Conservation (phyloP, 2,113 vertebrate genomes). For the Heterocephalus glaber region DNA sequence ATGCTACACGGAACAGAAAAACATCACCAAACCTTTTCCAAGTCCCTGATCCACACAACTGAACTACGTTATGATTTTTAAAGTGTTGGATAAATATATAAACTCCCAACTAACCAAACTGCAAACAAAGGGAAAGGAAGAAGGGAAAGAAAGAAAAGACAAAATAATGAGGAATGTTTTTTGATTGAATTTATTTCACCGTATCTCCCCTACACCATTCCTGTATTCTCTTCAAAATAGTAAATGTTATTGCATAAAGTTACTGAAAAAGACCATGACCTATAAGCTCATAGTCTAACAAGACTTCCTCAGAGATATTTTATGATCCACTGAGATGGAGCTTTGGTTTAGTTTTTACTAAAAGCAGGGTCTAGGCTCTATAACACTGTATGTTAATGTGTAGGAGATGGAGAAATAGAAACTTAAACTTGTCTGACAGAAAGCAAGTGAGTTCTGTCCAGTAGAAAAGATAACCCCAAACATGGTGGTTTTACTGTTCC, state of each 20-base stretch:
- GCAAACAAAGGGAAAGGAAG: not conserved
- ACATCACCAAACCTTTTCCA: not conserved
- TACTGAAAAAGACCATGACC: not conserved
- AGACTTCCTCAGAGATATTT: not conserved
- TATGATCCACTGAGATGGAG: not conserved
- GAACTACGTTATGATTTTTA: not conserved
- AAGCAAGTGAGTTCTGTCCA: not conserved
- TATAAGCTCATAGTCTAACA: not conserved
- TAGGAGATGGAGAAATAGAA: not conserved
- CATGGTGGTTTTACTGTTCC: not conserved
- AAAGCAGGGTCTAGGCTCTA: not conserved
- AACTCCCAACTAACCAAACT: not conserved
- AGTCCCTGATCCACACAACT: not conserved
- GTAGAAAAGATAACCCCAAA: not conserved
- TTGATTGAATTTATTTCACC: not conserved
- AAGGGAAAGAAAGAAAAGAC: not conserved
- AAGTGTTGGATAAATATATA: not conserved
- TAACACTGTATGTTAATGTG: not conserved
- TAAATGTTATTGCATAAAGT: not conserved
- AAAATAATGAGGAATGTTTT: not conserved
- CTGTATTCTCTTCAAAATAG: not conserved
- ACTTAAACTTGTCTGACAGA: not conserved
- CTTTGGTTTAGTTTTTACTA: not conserved
- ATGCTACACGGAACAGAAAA: too few species aligned
- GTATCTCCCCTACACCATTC: not conserved